Conservation (phyloP, 2,797 vertebrate genomes). For the Emydoidea blandingii region DNA sequence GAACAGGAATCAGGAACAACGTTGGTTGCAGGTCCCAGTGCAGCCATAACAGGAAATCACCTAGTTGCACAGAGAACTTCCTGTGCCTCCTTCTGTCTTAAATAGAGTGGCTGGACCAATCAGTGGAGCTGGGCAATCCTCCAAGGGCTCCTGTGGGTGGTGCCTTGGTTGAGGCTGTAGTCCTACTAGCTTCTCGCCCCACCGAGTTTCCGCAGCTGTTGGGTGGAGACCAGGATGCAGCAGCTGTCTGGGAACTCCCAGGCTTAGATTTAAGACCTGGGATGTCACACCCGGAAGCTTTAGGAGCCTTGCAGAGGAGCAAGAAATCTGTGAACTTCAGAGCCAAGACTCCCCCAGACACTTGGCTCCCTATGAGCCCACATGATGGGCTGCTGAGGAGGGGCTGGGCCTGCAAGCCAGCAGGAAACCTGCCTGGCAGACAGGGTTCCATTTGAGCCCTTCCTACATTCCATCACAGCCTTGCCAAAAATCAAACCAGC, state of each 20-base stretch:
- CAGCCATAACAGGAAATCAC: neutral
- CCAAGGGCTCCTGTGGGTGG: neutral
- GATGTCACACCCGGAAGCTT: neutral
- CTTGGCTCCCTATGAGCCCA: neutral
- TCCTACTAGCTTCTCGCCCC: neutral
- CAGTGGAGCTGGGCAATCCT: neutral
- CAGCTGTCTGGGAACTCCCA: neutral
- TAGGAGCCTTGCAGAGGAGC: neutral
- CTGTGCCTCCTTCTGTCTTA: neutral
- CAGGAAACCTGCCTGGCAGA: neutral
- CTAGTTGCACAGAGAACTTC: neutral
- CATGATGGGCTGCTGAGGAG: neutral
- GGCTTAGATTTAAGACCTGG: neutral
- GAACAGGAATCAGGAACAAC: neutral
- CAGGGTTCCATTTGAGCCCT: neutral
- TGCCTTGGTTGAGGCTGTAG: neutral
- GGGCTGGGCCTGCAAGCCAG: neutral
- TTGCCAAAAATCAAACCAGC: neutral
- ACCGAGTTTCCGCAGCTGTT: neutral
- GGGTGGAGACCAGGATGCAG: neutral
- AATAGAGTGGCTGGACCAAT: neutral
- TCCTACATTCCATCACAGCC: neutral
- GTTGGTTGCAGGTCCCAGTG: neutral
- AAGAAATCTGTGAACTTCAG: neutral
- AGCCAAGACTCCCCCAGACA: neutral